Base-by-base conservation (phyloP, 2,888 invertebrate genomes). In the Ellobium chinense region DNA sequence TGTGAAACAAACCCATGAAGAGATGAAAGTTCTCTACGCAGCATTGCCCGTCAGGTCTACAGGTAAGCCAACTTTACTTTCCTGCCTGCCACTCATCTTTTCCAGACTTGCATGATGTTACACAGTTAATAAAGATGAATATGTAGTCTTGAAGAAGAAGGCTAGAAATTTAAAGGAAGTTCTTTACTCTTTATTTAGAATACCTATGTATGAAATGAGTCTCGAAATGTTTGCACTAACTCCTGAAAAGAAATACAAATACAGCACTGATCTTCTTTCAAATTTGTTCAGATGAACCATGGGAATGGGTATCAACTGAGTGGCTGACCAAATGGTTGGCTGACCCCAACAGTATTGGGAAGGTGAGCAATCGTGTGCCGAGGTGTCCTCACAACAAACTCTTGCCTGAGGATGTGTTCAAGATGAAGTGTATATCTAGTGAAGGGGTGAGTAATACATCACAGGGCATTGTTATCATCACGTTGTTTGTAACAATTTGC, bases 271-370 rank as follows among this genome's bases (percentile, higher is more conserved):
- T n/a, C n/a, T n/a, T n/a, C n/a, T n/a, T n/a, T n/a, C n/a, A n/a
- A n/a, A n/a, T n/a, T n/a, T n/a, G n/a, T n/a, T 60, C 79, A 83
- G 83, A 81, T 62, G 73, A 79, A 12, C 60, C 72, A 37, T 94
- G 91, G 84, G 94, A 94, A 85, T 94, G 94, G 92, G 91, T 95
- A 36, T 92, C 94, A 12, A 93, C 92, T 2, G 93, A 93, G 31
- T 95, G 95, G 95, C 86, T 95, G 14, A 91, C 89, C 1, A 93
- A 94, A 77, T 95, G 95, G 94, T 85, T 95, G 2, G 92, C 91
- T 21, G 88, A 89, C 46, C 88, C 89, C 18, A 36, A 46, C 4
- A 46, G 18, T 0, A 21, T 75, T 66, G 75, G 63, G 18, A 73
- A 80, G 60, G 80, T 80, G 14, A 46, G 24, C 18, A 80, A 80